These are phyloP conservation scores for Laticauda colubrina DNA, from an alignment of 2,113 vertebrate genomes.

Conservation along the genomic window DNA sequence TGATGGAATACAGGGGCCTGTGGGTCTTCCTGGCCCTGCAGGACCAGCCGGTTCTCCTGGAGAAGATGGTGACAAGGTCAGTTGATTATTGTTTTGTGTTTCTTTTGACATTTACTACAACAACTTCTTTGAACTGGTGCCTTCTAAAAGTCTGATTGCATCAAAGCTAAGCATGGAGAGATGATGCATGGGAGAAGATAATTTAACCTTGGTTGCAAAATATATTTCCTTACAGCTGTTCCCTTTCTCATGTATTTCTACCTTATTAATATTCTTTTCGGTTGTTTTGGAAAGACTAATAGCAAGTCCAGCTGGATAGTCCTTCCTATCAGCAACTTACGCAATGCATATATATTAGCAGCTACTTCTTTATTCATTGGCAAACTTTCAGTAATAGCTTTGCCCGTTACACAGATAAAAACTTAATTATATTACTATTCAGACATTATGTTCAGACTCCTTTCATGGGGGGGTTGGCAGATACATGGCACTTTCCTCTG, in stretches of 20 bases:
- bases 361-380: background rate
- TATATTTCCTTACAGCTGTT: background rate
- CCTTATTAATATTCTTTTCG: background rate
- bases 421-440: background rate
- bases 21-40: constrained; percentile 92
- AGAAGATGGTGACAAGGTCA: constrained; percentile 97
- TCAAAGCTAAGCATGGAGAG: background rate
- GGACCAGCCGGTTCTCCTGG: constrained; percentile 94
- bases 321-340: background rate
- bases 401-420: background rate
- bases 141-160: background rate
- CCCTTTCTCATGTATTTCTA: background rate
- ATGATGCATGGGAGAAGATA: background rate
- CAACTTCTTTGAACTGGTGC: background rate
- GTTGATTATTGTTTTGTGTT: constrained; percentile 14
- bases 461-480: background rate
- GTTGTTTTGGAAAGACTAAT: background rate
- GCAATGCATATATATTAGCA: background rate
- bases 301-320: background rate
- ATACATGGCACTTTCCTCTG: background rate
- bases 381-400: too few species aligned
- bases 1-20: constrained; percentile 94
- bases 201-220: background rate
- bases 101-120: background rate
- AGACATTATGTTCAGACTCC: background rate